Percentiles rank a stretch among this genome's conserved stretches.
Conservation (phyloP, 2,113 vertebrate species). For the Anguilla japonica region DNA sequence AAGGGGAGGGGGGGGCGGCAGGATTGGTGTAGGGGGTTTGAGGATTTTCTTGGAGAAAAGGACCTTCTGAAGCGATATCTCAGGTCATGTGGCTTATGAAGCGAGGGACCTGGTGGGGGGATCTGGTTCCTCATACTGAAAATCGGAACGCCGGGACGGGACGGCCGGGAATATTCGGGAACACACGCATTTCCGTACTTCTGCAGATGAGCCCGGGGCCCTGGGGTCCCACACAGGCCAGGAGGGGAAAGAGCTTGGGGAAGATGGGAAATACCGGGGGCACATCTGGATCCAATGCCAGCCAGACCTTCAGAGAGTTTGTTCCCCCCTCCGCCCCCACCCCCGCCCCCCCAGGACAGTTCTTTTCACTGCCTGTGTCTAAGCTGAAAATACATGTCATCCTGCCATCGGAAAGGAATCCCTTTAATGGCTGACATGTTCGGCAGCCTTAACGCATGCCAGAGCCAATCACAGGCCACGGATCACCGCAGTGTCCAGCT, state of each 20-base stretch:
- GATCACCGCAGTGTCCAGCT: constrained; percentile 20
- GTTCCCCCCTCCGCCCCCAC: constrained; percentile 9
- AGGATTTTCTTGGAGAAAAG: too few relatives aligned
- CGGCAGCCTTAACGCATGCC: constrained; percentile 49
- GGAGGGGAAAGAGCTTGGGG: not conserved
- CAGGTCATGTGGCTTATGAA: not conserved
- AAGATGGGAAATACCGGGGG: not conserved
- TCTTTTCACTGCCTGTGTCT: constrained; percentile 26
- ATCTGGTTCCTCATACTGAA: not conserved
- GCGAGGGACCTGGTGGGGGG: not conserved
- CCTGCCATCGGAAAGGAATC: constrained; percentile 9
- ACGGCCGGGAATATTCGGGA: not conserved
- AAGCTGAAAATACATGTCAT: constrained; percentile 29
- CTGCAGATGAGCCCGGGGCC: not conserved
- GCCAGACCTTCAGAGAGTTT: constrained; percentile 16
- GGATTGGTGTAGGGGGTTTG: not conserved
- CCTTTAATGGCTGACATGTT: constrained; percentile 41
- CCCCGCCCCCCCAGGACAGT: constrained; percentile 26
- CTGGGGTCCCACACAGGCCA: not conserved
- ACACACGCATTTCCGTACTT: not conserved
- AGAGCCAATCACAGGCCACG: constrained; percentile 15
- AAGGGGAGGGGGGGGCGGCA: not conserved
- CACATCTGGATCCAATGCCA: constrained; percentile 51
- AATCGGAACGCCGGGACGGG: not conserved
- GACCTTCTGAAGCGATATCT: not conserved